Percentiles rank a stretch among this genome's conserved stretches.
Evolutionary conservation across 2,113 vertebrate genomes (phyloP).

Genomic region (Ivindomyrus marchei): DNA sequence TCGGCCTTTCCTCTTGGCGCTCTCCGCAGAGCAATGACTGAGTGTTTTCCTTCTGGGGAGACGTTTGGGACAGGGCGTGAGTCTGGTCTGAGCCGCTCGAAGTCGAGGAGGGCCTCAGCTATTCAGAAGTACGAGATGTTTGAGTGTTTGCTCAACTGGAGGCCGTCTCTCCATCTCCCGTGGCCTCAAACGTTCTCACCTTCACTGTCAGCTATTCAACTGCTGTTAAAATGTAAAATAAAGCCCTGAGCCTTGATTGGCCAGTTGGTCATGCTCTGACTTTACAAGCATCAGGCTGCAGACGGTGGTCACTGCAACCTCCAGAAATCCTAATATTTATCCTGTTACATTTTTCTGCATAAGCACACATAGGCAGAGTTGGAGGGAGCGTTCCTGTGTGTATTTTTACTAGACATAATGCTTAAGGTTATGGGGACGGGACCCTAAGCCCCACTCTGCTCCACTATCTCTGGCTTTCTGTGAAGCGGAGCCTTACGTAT

Average conservation of each 20-base stretch:
- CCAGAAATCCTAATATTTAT: slow-evolving; percentile 16
- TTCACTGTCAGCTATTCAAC: not conserved
- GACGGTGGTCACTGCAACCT: not conserved
- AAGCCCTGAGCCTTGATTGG: not conserved
- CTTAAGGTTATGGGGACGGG: not conserved
- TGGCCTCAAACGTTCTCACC: not conserved
- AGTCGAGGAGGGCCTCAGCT: not conserved
- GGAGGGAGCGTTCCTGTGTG: not conserved
- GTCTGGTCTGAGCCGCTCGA: not conserved
- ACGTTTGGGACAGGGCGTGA: not conserved
- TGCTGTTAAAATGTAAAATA: not conserved
- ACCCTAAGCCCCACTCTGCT: not conserved
- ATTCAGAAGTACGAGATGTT: not conserved
- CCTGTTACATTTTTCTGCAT: not conserved
- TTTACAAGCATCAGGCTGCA: not conserved
- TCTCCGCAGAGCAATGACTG: not conserved
- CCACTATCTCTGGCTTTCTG: not conserved
- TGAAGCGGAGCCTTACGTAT: not conserved
- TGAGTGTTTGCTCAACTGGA: not conserved
- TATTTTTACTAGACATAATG: not conserved
- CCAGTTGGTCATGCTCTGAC: not conserved
- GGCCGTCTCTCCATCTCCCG: not conserved
- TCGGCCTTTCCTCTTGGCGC: not conserved
- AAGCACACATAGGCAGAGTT: not conserved
- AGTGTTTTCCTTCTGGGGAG: not conserved